Evolutionary conservation across 2,888 invertebrate genomes (phyloP).

Genomic region (Oscheius sp.): DNA sequence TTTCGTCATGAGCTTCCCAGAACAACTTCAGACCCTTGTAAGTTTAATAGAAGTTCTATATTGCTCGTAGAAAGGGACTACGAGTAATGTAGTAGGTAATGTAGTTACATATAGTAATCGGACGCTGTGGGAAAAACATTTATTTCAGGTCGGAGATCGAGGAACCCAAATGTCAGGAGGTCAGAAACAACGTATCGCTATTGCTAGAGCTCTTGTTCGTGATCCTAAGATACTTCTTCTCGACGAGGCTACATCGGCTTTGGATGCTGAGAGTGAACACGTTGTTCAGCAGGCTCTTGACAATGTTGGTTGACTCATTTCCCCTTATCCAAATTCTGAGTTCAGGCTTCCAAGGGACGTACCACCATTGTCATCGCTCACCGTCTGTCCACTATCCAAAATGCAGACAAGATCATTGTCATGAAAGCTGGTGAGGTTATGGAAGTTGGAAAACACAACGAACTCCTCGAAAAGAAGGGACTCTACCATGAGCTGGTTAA

Average conservation of each 20-base stretch:
- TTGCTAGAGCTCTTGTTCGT: slow-evolving; percentile 73
- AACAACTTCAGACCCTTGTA: slow-evolving; percentile 37
- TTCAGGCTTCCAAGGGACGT: slow-evolving; percentile 68
- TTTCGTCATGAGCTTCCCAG: slow-evolving; percentile 74
- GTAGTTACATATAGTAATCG: too few relatives aligned
- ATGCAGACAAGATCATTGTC: slow-evolving; percentile 75
- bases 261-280: slow-evolving; percentile 61
- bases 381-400: slow-evolving; percentile 76
- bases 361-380: slow-evolving; percentile 76
- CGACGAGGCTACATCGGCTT: slow-evolving; percentile 65
- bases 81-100: too few relatives aligned
- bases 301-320: slow-evolving; percentile 39
- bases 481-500: slow-evolving; percentile 79
- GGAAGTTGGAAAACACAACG: slow-evolving; percentile 79
- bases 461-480: slow-evolving; percentile 79
- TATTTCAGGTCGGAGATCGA: slow-evolving; percentile 75
- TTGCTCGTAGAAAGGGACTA: slow-evolving; percentile 52
- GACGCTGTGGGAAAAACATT: too few relatives aligned
- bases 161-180: slow-evolving; percentile 75
- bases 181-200: slow-evolving; percentile 76
- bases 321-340: slow-evolving; percentile 59
- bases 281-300: slow-evolving; percentile 63
- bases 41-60: slow-evolving; percentile 50
- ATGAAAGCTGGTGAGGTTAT: slow-evolving; percentile 72
- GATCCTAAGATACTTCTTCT: slow-evolving; percentile 58